Base-by-base conservation (phyloP, 2,113 vertebrate species). In the Telmatochromis sp. region DNA sequence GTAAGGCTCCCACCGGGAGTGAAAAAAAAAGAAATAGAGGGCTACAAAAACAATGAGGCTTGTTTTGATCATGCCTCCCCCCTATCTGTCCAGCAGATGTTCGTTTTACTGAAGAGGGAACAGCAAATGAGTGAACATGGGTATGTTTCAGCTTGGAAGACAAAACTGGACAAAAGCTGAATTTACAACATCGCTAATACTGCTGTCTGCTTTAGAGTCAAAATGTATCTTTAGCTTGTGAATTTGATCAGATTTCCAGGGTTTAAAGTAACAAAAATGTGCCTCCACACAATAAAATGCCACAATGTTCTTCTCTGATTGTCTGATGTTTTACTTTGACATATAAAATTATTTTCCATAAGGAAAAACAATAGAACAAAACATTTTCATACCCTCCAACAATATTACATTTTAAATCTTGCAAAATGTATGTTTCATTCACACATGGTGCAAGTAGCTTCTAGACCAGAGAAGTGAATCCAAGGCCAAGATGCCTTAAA, bases 221-320 rank as follows among this genome's bases (percentile, higher is more conserved):
- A 26, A 26, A 57, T 17, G 19, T 63, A 23, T 33, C 51, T 49
- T 85, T 9, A 70, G 49, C 11, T 42, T 58, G 47, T 60, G 45
- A 80, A 33, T 55, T 5, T 28, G 31, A 54, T 55, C 23, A 75
- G 21, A 13, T 17, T 28, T 75, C 15, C 21, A 47, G 21, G 68
- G 9, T 54, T 82, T 63, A 55, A 90, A 73, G 9, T 47, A 17
- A 80, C 21, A 10, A 45, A 82, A 63, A 58, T 87, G 92, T 92
- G 93, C 90, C 91, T 94, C 86, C 21, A 73, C 14, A 45, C 47
- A 10, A 85, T 83, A 84, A 35, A 15, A 35, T 51, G 26, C 35
- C 53, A 14, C 19, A 42, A 11, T 31, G 3, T n/a, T 68, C 81
- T 40, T 73, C n/a, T 35, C 49, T 85, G 17, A 51, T 81, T 87